Conservation (phyloP, 2,113 vertebrate genomes). For the Entomyzon cyanotis region DNA sequence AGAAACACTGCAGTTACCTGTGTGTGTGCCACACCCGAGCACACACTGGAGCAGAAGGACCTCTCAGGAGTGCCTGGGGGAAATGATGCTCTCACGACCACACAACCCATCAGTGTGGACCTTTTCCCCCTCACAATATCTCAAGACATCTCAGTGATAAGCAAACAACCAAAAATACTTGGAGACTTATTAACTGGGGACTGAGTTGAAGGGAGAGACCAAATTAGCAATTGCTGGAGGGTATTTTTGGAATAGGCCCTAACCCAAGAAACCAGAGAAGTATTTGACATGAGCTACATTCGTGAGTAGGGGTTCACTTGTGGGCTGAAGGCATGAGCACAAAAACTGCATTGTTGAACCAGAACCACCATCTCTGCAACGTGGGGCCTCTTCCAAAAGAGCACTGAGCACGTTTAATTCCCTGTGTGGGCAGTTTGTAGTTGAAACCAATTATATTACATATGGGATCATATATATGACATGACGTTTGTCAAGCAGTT, state of each 20-base stretch:
- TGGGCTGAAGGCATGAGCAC: not conserved
- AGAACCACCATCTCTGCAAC: not conserved
- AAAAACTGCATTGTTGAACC: not conserved
- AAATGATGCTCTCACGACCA: not conserved
- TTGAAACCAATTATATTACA: not conserved
- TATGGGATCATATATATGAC: not conserved
- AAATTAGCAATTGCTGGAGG: not conserved
- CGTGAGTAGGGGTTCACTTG: not conserved
- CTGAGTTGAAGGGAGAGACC: not conserved
- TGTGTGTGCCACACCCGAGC: not conserved
- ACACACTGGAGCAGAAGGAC: not conserved
- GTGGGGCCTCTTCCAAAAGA: not conserved
- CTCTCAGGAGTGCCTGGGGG: not conserved
- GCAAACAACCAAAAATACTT: not conserved
- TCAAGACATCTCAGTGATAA: not conserved
- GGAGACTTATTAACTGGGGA: not conserved
- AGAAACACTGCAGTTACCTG: not conserved
- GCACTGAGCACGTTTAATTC: not conserved
- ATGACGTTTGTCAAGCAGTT: not conserved
- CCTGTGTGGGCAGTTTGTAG: not conserved
- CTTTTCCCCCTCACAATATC: not conserved
- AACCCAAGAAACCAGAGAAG: not conserved
- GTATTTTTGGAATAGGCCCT: not conserved
- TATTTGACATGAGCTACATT: not conserved
- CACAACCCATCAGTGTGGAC: accelerated